A percentile compares a stretch with the other conserved stretches of the same genome.
These are phyloP conservation scores for Lasioglossum calceatum DNA, from an alignment of 2,888 invertebrate genomes.

Conservation along the genomic window DNA sequence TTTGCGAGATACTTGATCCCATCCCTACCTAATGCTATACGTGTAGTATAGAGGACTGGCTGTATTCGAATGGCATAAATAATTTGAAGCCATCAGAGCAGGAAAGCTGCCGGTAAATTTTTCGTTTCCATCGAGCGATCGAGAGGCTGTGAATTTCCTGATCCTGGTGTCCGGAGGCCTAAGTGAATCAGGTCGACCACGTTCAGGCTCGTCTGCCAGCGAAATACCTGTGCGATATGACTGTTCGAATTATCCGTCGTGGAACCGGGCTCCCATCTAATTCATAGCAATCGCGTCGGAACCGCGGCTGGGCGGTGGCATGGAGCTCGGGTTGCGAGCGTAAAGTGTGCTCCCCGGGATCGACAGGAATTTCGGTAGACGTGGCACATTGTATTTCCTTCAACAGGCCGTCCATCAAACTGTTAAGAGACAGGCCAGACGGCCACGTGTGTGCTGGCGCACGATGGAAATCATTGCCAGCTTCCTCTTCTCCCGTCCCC, in stretches of 20 bases:
- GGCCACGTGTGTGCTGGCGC: not conserved
- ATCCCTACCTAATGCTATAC: too few species aligned
- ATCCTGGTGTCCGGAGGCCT: not conserved
- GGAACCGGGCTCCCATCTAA: not conserved
- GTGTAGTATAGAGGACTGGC: too few species aligned
- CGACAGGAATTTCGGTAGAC: slow-evolving; percentile 29
- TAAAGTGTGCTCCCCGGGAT: not conserved
- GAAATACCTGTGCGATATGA: not conserved
- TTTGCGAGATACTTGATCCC: too few species aligned
- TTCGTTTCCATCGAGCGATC: not conserved
- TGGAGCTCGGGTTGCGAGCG: not conserved
- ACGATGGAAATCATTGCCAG: slow-evolving; percentile 41
- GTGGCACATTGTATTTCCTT: slow-evolving; percentile 44
- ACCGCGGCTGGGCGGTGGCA: not conserved
- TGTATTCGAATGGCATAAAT: too few species aligned
- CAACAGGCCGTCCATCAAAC: slow-evolving; percentile 45
- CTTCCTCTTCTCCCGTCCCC: not conserved
- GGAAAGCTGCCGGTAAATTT: too few species aligned
- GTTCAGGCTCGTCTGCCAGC: not conserved
- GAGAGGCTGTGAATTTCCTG: not conserved
- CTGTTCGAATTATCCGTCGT: slow-evolving; percentile 12
- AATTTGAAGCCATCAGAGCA: too few species aligned
- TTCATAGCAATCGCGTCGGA: slow-evolving; percentile 13
- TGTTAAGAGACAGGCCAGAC: slow-evolving; percentile 38
- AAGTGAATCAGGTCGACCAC: slow-evolving; percentile 1